phyloP scores from a whole-genome alignment of 1,140 invertebrate genomes.

The Zaprionus lachaisei region DNA sequence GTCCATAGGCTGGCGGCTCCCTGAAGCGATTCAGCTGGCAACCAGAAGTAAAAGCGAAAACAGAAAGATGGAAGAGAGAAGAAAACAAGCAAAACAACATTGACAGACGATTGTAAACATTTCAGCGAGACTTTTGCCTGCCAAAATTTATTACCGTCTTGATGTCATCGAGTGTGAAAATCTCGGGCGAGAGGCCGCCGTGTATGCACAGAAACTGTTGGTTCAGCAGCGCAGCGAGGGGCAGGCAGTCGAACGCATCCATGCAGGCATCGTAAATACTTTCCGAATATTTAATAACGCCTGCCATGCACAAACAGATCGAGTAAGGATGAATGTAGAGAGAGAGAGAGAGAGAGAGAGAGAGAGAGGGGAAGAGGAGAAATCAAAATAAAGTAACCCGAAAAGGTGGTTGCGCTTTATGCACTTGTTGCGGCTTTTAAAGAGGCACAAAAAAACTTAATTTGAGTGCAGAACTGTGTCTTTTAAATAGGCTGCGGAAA shows the following conservation, averaged over 20 bases:
- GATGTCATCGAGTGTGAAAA: constrained; percentile 99
- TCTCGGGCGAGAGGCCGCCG: constrained; percentile 99
- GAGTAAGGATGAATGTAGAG: constrained; percentile 1
- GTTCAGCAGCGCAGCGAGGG: constrained; percentile 99
- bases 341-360: constrained; percentile 26
- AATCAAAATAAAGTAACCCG: constrained; percentile 19
- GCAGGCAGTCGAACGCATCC: constrained; percentile 99
- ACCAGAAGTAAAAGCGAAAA: constrained; percentile 6
- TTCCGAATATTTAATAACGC: constrained; percentile 99
- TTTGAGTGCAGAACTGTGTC: neutral
- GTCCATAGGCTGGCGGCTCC: constrained; percentile 99
- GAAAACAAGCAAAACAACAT: constrained; percentile 20
- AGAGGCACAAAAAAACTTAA: constrained; percentile 20
- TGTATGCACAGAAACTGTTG: constrained; percentile 99
- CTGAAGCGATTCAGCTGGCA: constrained; percentile 99
- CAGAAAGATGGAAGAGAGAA: constrained; percentile 4
- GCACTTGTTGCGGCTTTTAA: constrained; percentile 36
- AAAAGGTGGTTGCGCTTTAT: constrained; percentile 44
- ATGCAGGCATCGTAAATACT: constrained; percentile 99
- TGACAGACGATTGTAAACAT: constrained; percentile 65
- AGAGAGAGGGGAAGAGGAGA: constrained; percentile 6
- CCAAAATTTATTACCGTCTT: constrained; percentile 87
- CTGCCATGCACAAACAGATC: constrained; percentile 86
- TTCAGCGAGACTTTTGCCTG: constrained; percentile 57
- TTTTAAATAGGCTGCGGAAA: constrained; percentile 11